A percentile compares a stretch with the other conserved stretches of the same genome.
Conservation (phyloP, 2,797 vertebrate genomes). For the Artibeus lituratus region DNA sequence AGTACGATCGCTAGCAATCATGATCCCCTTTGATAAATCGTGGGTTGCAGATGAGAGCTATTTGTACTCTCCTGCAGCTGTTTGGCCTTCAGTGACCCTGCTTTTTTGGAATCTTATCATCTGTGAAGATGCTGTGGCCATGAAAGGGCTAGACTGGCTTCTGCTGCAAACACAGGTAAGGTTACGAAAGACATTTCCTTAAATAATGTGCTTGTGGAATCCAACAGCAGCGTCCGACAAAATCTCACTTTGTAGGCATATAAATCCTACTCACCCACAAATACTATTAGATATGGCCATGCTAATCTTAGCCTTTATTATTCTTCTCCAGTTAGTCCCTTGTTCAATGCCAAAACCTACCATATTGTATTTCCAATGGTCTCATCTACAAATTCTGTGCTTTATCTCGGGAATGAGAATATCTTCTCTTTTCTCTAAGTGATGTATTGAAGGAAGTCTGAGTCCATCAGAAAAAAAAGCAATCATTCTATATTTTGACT, state of each 20-base stretch:
- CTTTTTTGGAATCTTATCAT: slow-evolving; percentile 60
- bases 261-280: not conserved
- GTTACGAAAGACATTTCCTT: not conserved
- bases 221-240: not conserved
- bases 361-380: not conserved
- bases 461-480: not conserved
- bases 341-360: not conserved
- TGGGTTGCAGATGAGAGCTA: slow-evolving; percentile 68
- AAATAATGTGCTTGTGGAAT: not conserved
- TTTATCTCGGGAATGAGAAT: not conserved
- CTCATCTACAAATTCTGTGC: not conserved
- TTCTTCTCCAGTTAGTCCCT: not conserved
- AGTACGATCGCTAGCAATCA: slow-evolving; percentile 74
- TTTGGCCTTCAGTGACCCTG: slow-evolving; percentile 71
- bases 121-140: slow-evolving; percentile 29
- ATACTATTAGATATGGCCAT: not conserved
- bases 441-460: not conserved
- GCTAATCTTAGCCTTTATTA: not conserved
- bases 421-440: not conserved
- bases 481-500: not conserved
- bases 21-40: slow-evolving; percentile 58
- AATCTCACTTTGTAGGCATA: not conserved
- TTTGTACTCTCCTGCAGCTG: slow-evolving; percentile 72
- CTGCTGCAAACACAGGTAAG: not conserved
- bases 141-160: slow-evolving; percentile 34